These are phyloP conservation scores for Cliona cf. orientalis DNA, from an alignment of 37 sponge, comb jelly and placozoan species.

Conservation along the genomic window DNA sequence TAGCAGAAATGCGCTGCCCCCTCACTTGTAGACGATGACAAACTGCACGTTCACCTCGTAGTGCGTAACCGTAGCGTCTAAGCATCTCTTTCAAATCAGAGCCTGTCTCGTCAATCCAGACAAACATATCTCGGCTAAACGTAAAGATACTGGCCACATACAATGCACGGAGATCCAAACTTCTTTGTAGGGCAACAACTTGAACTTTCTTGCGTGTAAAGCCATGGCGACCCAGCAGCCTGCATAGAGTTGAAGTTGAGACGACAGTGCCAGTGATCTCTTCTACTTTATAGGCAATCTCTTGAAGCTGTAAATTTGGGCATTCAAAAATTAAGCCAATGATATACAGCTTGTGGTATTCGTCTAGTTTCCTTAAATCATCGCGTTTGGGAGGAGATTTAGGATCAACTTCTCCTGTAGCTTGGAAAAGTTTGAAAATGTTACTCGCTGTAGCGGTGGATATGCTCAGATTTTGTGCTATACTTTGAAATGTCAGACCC, in stretches of 20 bases:
- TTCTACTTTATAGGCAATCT: not conserved
- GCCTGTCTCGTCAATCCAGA: not conserved
- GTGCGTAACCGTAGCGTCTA: slow-evolving; percentile 6
- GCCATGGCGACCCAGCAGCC: not conserved
- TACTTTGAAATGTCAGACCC: not conserved
- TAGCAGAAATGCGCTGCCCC: not conserved
- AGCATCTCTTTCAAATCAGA: not conserved
- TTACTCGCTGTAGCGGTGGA: not conserved
- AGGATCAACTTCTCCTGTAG: not conserved
- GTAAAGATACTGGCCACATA: no score
- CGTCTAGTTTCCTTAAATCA: not conserved
- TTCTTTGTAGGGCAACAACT: not conserved
- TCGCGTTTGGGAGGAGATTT: not conserved
- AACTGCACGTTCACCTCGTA: slow-evolving; percentile 12
- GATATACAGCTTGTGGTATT: not conserved
- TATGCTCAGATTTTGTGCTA: not conserved
- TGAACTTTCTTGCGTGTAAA: not conserved
- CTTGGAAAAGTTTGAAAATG: slow-evolving; percentile 2
- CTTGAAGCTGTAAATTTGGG: not conserved
- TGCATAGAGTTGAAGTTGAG: slow-evolving; percentile 5
- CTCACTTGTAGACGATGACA: not conserved
- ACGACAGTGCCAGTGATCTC: not conserved
- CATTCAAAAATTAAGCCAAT: not conserved
- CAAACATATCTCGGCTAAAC: no score
- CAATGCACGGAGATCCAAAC: not conserved